These are phyloP conservation scores for Syngnathus typhle DNA, from an alignment of 2,113 vertebrate species.

Conservation along the genomic window DNA sequence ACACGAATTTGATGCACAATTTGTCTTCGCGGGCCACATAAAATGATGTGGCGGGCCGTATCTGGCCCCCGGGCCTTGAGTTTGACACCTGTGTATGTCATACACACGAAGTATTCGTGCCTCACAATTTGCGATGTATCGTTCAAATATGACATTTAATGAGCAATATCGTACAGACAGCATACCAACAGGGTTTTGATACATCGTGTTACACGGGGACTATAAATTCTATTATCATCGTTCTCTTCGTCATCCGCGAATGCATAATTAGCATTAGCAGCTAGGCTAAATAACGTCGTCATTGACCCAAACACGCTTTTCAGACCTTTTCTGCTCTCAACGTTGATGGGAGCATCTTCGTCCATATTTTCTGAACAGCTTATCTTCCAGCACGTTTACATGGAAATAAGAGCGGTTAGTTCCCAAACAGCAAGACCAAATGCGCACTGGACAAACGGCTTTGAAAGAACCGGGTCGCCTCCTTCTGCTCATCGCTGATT, in stretches of 20 bases:
- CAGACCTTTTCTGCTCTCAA: slow-evolving; percentile 47
- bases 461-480: slow-evolving; percentile 38
- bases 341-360: slow-evolving; percentile 10
- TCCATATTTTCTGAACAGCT: slow-evolving; percentile 33
- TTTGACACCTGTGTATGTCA: no score
- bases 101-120: no score
- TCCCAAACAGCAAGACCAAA: not conserved
- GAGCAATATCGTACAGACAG: no score
- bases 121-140: no score
- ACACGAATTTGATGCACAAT: no score
- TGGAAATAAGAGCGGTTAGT: not conserved
- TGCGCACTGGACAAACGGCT: not conserved
- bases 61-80: no score
- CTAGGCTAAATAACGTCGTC: not conserved
- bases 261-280: not conserved
- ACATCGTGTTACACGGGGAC: no score
- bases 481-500: slow-evolving; percentile 34
- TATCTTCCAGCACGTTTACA: not conserved
- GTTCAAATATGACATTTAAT: no score
- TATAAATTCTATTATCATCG: not conserved
- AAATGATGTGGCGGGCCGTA: no score
- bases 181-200: no score
- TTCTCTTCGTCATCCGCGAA: not conserved
- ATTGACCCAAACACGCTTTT: not conserved
- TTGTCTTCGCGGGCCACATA: no score